Evolutionary conservation across 2,797 vertebrate species (phyloP), one percentile per base, ranked within the genome.

Genomic region (Lepilemur ruficaudatus): DNA sequence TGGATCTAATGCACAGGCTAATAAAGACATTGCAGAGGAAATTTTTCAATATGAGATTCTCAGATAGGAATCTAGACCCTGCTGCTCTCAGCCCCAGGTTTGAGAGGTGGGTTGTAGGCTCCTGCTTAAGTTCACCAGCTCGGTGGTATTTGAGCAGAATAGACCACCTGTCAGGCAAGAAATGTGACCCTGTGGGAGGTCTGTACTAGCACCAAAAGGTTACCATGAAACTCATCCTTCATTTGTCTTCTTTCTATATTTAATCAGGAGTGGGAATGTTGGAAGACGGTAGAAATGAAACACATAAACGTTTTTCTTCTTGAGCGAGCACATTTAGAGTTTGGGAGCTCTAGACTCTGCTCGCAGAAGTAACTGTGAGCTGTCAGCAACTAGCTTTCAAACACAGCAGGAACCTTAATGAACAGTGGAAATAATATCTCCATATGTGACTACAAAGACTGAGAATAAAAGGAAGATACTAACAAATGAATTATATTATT

Each of bases 391-490:
- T 86, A 89, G 91, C 95, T 93, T 96, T 93, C 75, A n/a, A 55
- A 65, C 91, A 72, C 94, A 95, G 94, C 89, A 69, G 96, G 91
- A 89, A 30, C 38, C 23, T 87, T 93, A 89, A 90, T 91, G 80
- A 95, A 89, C 38, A 95, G 92, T 83, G 69, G 84, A 88, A 92
- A 79, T 86, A 87, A 67, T 63, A 92, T 80, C 86, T 96, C 87
- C 59, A 57, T 48, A 67, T 35, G 32, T 7, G 17, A 52, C 46
- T 61, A 38, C 14, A 38, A 90, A 83, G 69, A 52, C 70, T 69
- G 84, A 96, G 72, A 96, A 63, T 50, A 59, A 91, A 72, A 80
- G 63, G 7, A 79, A 90, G 72, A 38, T 59, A 70, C 92, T 13
- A 59, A 52, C 65, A 61, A 96, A 76, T 70, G 50, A 89, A 90